A percentile compares a stretch with the other conserved stretches of the same genome.
These are phyloP conservation scores for Caenorhabditis afra DNA, from an alignment of 2,888 invertebrate species.

Conservation along the genomic window DNA sequence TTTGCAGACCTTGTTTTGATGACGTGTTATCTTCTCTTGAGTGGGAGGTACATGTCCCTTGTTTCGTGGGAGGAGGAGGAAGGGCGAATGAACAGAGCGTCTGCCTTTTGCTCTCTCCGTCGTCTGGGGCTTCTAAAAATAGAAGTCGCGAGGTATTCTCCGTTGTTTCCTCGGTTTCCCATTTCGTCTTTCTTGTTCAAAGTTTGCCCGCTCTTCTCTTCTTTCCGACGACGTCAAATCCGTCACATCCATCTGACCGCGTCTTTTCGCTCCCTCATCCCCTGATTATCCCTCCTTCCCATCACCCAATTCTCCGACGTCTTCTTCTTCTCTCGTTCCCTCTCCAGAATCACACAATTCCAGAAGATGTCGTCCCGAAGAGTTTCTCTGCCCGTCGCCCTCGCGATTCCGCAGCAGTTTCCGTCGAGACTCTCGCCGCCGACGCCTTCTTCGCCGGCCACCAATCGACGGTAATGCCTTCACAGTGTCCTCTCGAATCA, in stretches of 20 bases:
- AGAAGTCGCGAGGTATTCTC: background rate
- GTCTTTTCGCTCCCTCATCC: background rate
- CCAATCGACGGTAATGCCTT: conserved; percentile 25
- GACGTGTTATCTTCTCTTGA: too few relatives aligned
- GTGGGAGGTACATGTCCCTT: too few relatives aligned
- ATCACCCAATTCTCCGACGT: background rate
- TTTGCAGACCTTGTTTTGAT: conserved; percentile 6
- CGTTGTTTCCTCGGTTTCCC: background rate
- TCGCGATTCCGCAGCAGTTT: conserved; percentile 55
- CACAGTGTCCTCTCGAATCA: background rate
- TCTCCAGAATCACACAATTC: background rate
- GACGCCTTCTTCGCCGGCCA: conserved; percentile 39
- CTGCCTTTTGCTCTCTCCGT: too few relatives aligned
- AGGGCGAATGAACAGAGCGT: too few relatives aligned
- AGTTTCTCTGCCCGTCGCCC: conserved; percentile 57
- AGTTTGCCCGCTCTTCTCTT: background rate
- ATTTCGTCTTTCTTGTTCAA: conserved; percentile 5
- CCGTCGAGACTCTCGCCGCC: conserved; percentile 54
- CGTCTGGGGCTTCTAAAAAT: background rate
- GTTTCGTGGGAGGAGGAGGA: too few relatives aligned
- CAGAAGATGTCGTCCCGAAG: conserved; percentile 42
- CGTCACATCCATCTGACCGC: conserved; percentile 14
- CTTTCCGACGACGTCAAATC: conserved; percentile 13
- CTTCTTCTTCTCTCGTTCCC: background rate
- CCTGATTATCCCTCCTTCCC: background rate